Conservation (phyloP, 1,140 invertebrate species). For the Drosophila trapezifrons region DNA sequence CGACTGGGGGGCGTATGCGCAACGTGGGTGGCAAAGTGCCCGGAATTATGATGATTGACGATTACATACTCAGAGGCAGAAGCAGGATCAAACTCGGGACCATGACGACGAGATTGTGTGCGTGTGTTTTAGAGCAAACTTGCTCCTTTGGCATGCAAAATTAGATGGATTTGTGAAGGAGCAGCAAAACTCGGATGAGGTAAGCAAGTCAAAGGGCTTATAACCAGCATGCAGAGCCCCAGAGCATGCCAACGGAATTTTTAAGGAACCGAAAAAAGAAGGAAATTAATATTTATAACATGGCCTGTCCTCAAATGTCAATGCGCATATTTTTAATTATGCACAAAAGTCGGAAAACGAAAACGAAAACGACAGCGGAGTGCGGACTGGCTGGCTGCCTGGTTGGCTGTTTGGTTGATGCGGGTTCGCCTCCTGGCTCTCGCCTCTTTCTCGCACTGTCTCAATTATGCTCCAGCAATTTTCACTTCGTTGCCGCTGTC, state of each 20-base stretch:
- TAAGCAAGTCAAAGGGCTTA: conserved; percentile 68
- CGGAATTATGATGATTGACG: conserved; percentile 82
- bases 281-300: conserved; percentile 78
- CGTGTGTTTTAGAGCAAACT: not conserved
- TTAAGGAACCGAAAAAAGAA: conserved; percentile 31
- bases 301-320: conserved; percentile 73
- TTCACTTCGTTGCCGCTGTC: conserved; percentile 80
- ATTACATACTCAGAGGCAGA: conserved; percentile 40
- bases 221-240: conserved; percentile 42
- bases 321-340: conserved; percentile 80
- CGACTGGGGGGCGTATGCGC: conserved; percentile 46
- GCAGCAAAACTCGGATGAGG: conserved; percentile 18
- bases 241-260: conserved; percentile 59
- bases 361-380: conserved; percentile 16
- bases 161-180: conserved; percentile 68
- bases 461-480: conserved; percentile 76
- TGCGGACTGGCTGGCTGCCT: conserved; percentile 24
- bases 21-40: conserved; percentile 60
- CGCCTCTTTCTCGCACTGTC: conserved; percentile 16
- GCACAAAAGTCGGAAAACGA: conserved; percentile 48
- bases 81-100: not conserved
- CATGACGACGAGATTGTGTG: not conserved
- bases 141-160: conserved; percentile 62
- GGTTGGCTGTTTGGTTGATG: conserved; percentile 2
- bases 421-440: not conserved